A percentile compares a stretch with the other conserved stretches of the same genome.
These are phyloP conservation scores for Archocentrus centrarchus DNA, from an alignment of 2,113 vertebrate genomes.

Conservation along the genomic window DNA sequence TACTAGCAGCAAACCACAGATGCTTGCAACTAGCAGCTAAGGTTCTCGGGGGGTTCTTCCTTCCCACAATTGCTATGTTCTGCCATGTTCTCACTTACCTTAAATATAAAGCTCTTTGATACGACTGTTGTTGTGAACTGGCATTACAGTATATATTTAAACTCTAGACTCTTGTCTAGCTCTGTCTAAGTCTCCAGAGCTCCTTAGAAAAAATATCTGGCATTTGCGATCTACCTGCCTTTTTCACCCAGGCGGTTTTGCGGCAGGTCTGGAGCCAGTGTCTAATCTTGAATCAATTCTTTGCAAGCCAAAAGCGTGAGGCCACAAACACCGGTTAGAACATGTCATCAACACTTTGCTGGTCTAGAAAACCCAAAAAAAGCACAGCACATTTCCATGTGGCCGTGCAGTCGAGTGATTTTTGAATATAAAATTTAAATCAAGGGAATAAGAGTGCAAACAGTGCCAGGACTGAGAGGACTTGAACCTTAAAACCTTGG, in stretches of 20 bases:
- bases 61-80: background rate
- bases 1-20: background rate
- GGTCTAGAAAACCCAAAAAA: constrained; percentile 5
- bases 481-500: constrained; percentile 2
- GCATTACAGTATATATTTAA: background rate
- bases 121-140: background rate
- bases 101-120: background rate
- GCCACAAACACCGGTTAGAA: background rate
- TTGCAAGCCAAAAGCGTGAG: background rate
- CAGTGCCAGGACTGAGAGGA: background rate
- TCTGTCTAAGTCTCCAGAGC: background rate
- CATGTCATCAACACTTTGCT: background rate
- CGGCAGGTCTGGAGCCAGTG: background rate
- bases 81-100: background rate
- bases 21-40: background rate
- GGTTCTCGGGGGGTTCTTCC: background rate
- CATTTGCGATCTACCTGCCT: too few species aligned
- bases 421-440: background rate
- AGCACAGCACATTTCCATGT: background rate
- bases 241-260: background rate
- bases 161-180: background rate
- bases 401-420: background rate
- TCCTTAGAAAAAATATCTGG: background rate
- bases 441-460: background rate
- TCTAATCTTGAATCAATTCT: background rate